A percentile compares a stretch with the other conserved stretches of the same genome.
phyloP scores from a whole-genome alignment of 1,140 invertebrate genomes.

The Monomorium pharaonis region DNA sequence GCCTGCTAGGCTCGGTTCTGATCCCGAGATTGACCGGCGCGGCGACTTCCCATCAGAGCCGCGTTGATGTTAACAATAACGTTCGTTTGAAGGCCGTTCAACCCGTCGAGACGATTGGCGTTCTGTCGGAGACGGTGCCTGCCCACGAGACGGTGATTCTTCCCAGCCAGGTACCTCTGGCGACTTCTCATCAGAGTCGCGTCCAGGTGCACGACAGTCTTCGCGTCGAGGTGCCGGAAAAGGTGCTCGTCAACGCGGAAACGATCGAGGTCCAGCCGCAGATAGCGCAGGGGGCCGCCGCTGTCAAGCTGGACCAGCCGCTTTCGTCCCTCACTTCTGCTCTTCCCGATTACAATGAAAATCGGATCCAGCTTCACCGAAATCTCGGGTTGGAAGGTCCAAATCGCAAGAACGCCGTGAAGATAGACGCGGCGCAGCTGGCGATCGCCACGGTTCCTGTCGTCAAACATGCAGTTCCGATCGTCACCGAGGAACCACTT shows the following conservation, averaged over 20 bases:
- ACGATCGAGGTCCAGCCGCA: constrained; percentile 1
- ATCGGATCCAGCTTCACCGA: constrained; percentile 62
- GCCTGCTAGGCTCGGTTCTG: neutral
- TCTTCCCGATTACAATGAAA: constrained; percentile 46
- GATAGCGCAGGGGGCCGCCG: neutral
- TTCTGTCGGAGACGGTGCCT: neutral
- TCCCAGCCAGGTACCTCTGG: constrained; percentile 27
- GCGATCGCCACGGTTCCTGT: neutral
- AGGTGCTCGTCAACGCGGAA: neutral
- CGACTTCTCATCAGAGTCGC: constrained; percentile 61
- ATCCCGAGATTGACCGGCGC: neutral
- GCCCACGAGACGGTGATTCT: neutral
- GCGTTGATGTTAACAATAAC: constrained; percentile 51
- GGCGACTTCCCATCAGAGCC: constrained; percentile 53
- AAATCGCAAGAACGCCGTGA: constrained; percentile 48
- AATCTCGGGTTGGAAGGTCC: constrained; percentile 54
- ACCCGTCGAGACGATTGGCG: neutral
- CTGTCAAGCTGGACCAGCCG: neutral
- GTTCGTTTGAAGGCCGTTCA: constrained; percentile 26
- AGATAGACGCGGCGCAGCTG: constrained; percentile 34
- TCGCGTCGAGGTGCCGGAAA: constrained; percentile 20
- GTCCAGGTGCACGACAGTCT: constrained; percentile 60
- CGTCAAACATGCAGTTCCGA: neutral
- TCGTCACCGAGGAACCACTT: neutral
- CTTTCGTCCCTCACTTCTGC: constrained; percentile 5